Evolutionary conservation across 2,888 invertebrate genomes (phyloP), one percentile per base, ranked within the genome.

Genomic region (Microchrysa polita): DNA sequence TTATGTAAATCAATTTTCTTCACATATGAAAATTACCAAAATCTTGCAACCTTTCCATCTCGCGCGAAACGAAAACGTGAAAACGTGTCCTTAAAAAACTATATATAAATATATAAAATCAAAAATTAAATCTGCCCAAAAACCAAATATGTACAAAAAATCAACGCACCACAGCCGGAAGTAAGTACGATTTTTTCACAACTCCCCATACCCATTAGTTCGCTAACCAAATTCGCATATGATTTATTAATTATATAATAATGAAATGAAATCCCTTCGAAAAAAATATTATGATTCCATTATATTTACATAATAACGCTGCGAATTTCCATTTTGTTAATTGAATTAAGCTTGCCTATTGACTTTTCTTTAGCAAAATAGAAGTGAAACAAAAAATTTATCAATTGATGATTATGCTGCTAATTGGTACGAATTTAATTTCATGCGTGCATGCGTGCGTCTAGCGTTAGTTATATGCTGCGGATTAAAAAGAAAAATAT

Each of bases 131-230:
- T 20, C 5, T 23, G 12, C n/a, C 23, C 27, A 27, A 42, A 23
- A n/a, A n/a, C n/a, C n/a, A n/a, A n/a, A n/a, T n/a, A n/a, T n/a
- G n/a, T n/a, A n/a, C n/a, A n/a, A 34, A 2, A 34, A 34, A 34
- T 57, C 69, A 55, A 40, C 69, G 55, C 42, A 40, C 27, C 34
- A 69, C 69, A 69, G 69, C 69, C 69, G 69, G 69, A 69, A 69
- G 69, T 69, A 69, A 69, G 69, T 69, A 69, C 69, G 69, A 69
- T 65, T 65, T n/a, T n/a, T 65, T 61, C 34, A 22, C n/a, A n/a
- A n/a, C 23, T 48, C 65, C 48, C 18, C 5, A 65, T 65, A n/a
- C n/a, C n/a, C n/a, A n/a, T n/a, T n/a, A 34, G 27, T 7, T 34
- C 27, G 4, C 27, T 7, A 34, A 34, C 27, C 27, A 34, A 34